Percentiles rank a stretch among this genome's conserved stretches.
phyloP scores from a whole-genome alignment of 2,888 invertebrate species.

The Lottia gigantea region DNA sequence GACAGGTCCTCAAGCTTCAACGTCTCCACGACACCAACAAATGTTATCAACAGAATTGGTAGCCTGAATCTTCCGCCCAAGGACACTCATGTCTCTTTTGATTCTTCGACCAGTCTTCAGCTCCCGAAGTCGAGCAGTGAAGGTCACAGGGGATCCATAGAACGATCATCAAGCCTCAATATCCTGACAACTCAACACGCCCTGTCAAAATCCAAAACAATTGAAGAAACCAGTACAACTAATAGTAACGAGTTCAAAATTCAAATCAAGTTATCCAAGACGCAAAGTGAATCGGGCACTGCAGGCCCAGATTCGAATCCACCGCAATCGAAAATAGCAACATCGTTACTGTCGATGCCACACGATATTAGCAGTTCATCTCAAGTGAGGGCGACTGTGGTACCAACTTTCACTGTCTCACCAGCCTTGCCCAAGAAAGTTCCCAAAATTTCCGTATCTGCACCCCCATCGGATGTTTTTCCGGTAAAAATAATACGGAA shows the following conservation, averaged over 20 bases:
- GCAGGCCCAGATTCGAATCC: neutral
- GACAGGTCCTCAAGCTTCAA: slow-evolving; percentile 13
- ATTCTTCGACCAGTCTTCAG: slow-evolving; percentile 13
- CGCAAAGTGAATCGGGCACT: slow-evolving; percentile 14
- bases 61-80: neutral
- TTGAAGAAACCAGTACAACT: slow-evolving; percentile 18
- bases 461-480: slow-evolving; percentile 16
- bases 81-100: slow-evolving; percentile 14
- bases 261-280: slow-evolving; percentile 44
- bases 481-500: neutral
- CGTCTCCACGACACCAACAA: slow-evolving; percentile 11
- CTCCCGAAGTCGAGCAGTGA: slow-evolving; percentile 13
- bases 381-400: neutral
- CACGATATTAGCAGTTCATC: neutral
- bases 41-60: neutral
- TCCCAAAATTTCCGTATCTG: slow-evolving; percentile 62
- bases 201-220: neutral
- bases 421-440: neutral
- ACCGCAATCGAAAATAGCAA: neutral
- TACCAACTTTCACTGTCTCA: neutral
- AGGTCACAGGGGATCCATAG: slow-evolving; percentile 19
- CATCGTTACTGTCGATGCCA: neutral
- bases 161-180: neutral
- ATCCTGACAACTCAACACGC: neutral
- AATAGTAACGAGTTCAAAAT: slow-evolving; percentile 50